Conservation (phyloP, 2,797 vertebrate species). For the Microchirus variegatus region DNA sequence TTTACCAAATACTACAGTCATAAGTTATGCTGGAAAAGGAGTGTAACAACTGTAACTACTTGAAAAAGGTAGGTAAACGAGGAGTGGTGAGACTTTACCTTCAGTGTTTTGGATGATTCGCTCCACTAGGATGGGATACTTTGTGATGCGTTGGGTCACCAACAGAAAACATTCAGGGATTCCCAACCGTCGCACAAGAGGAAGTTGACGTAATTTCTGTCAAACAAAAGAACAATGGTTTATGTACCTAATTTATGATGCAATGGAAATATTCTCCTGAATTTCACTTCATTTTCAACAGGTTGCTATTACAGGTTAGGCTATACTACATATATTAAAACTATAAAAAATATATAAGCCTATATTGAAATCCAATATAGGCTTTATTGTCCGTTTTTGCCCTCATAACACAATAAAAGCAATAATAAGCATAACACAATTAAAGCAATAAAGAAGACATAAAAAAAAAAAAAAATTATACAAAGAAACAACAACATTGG, state of each 20-base stretch:
- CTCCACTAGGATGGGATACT: slow-evolving; percentile 94
- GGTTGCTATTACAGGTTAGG: no score
- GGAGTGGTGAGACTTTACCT: slow-evolving; percentile 73
- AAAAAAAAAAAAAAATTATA: no score
- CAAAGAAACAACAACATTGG: no score
- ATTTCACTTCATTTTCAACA: neutral
- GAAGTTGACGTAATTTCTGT: slow-evolving; percentile 90
- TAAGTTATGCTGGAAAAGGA: neutral
- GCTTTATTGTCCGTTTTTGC: no score
- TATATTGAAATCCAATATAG: no score
- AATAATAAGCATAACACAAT: no score
- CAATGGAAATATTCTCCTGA: neutral
- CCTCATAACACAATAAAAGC: no score
- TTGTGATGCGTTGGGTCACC: slow-evolving; percentile 96
- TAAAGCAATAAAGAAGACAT: no score
- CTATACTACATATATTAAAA: neutral
- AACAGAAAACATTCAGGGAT: slow-evolving; percentile 92
- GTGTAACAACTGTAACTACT: neutral
- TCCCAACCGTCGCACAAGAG: slow-evolving; percentile 87
- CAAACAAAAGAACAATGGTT: neutral
- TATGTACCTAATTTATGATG: neutral
- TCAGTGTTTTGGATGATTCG: slow-evolving; percentile 91
- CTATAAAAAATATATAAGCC: no score
- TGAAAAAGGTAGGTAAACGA: neutral
- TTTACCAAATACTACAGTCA: no score